phyloP scores from a whole-genome alignment of 2,113 vertebrate species.

The Telmatochromis brichardi region DNA sequence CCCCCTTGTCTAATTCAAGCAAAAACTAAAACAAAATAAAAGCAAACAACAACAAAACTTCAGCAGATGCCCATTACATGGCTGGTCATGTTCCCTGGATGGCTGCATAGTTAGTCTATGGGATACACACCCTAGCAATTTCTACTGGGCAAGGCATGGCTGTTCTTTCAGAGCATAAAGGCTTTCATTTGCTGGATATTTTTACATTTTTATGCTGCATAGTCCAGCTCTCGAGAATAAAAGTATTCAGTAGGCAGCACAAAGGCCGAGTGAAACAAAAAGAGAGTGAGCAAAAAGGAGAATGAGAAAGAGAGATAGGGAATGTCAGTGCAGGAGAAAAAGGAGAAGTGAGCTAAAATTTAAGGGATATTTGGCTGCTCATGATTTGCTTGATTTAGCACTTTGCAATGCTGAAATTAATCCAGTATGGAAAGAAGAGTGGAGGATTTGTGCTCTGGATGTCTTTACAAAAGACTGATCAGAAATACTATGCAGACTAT shows the following conservation, averaged over 20 bases:
- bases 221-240: neutral
- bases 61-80: neutral
- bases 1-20: neutral
- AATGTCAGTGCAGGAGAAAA: neutral
- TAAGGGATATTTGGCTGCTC: neutral
- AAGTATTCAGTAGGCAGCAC: neutral
- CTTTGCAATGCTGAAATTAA: neutral
- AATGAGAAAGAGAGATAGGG: neutral
- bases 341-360: neutral
- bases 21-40: neutral
- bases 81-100: neutral
- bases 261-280: neutral
- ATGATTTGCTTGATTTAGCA: neutral
- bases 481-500: neutral
- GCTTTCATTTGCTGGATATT: slow-evolving; percentile 2
- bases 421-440: neutral
- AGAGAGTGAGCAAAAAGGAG: neutral
- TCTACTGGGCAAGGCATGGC: neutral
- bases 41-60: neutral
- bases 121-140: neutral
- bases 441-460: neutral
- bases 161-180: neutral
- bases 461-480: neutral
- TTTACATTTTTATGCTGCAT: neutral
- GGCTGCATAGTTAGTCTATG: neutral